phyloP scores from a whole-genome alignment of 2,113 vertebrate species.

The Leptodactylus fuscus region DNA sequence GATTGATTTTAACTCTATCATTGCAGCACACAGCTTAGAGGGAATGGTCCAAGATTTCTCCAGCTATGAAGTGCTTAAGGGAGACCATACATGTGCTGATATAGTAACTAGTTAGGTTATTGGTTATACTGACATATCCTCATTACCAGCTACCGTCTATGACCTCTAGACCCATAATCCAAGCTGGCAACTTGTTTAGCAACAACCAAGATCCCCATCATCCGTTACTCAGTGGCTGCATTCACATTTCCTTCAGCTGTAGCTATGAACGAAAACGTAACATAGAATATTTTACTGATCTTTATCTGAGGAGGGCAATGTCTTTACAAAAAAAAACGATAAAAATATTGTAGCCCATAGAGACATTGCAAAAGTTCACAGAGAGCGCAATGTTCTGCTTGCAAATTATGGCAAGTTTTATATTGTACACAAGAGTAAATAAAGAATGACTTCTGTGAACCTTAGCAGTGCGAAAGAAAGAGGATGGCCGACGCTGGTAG shows the following conservation, averaged over 20 bases:
- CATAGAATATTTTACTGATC: no score
- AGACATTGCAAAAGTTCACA: slow-evolving; percentile 27
- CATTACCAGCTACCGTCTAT: background rate
- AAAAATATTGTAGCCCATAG: background rate
- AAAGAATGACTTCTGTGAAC: background rate
- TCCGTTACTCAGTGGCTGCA: background rate
- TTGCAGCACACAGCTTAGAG: no score
- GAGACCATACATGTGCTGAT: background rate
- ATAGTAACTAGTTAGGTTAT: background rate
- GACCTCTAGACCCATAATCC: background rate
- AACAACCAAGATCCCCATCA: background rate
- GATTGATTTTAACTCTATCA: no score
- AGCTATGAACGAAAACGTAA: no score
- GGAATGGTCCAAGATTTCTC: background rate
- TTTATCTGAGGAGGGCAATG: background rate
- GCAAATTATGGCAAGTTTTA: background rate
- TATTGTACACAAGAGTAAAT: background rate
- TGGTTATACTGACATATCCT: background rate
- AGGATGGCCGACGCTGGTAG: no score
- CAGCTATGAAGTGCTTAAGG: background rate
- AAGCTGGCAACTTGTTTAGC: background rate
- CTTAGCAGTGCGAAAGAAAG: no score
- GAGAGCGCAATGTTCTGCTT: background rate
- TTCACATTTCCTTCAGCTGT: background rate
- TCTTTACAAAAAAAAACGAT: background rate